Base-by-base conservation (phyloP, 2,797 vertebrate genomes). In the Propithecus deckenii region DNA sequence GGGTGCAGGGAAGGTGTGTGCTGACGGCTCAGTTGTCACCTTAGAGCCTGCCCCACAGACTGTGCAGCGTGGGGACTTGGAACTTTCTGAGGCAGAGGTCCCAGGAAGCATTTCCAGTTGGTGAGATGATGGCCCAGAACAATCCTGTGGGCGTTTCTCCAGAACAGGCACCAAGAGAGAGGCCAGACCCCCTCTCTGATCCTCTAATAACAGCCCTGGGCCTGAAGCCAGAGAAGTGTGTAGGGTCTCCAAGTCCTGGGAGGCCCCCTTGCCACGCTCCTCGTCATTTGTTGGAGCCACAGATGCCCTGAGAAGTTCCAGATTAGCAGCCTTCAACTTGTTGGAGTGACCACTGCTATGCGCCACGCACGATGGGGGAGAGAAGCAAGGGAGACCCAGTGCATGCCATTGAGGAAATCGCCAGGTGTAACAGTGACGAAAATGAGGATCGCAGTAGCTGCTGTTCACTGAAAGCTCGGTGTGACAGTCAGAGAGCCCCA, bases 1-100 rank as follows among this genome's bases (percentile, higher is more conserved):
- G 9, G 2, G 11, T 10, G 2, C 4, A 3, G 14, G n/a, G 28
- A 17, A 85, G 11, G 5, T 15, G 7, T 1, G 2, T 20, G 63
- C 41, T 69, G 63, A 30, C 35, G 43, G 35, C 30, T 55, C 78
- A 80, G 9, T 4, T 61, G 35, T 46, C 59, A 5, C 20, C 78
- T 55, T 13, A 30, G 57, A 89, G 43, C 35, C 72, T 89, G 63
- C 23, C 85, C 85, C n/a, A 80, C 32, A 32, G 11, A 32, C 25
- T 76, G 38, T 28, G 28, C 41, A 69, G 52, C 4, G 28, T 38
- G 35, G 55, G 65, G 80, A 65, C 57, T 50, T n/a, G 52, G 12
- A 41, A 72, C 35, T 25, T 74, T 65, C 55, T 30, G 63, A 32
- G 30, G 35, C 43, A 63, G 20, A 43, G 5, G 9, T 6, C 7